Conservation (phyloP, 2,797 vertebrate genomes). For the Mionectes olivaceus region DNA sequence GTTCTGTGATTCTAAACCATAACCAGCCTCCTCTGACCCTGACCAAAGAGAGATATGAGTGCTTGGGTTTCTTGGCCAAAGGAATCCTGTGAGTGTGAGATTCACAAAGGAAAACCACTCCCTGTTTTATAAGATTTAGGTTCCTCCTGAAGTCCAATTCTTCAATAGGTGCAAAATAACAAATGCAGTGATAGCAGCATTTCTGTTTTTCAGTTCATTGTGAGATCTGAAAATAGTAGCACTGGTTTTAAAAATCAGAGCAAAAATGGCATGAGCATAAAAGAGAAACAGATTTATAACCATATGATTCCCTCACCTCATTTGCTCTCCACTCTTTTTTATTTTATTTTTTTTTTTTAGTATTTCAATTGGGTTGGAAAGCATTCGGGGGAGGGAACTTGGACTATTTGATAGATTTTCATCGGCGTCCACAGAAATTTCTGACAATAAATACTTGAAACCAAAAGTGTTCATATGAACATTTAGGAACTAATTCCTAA, state of each 20-base stretch:
- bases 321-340: not conserved
- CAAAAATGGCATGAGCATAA: not conserved
- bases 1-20: not conserved
- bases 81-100: not conserved
- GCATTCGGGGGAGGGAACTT: not conserved
- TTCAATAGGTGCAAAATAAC: not conserved
- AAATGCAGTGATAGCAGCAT: not conserved
- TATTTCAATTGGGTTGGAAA: not conserved
- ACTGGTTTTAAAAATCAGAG: not conserved
- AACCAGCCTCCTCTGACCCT: not conserved
- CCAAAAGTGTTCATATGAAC: not conserved
- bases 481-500: not conserved
- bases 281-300: not conserved
- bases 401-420: not conserved
- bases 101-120: not conserved
- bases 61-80: not conserved
- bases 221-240: not conserved
- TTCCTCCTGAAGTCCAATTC: not conserved
- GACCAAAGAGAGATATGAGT: not conserved
- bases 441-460: not conserved
- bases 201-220: not conserved
- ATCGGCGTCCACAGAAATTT: not conserved
- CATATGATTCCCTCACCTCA: not conserved
- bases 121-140: not conserved
- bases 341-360: not conserved